These are phyloP conservation scores for Brachystomella parvula DNA, from an alignment of 1,140 invertebrate genomes.

Conservation along the genomic window DNA sequence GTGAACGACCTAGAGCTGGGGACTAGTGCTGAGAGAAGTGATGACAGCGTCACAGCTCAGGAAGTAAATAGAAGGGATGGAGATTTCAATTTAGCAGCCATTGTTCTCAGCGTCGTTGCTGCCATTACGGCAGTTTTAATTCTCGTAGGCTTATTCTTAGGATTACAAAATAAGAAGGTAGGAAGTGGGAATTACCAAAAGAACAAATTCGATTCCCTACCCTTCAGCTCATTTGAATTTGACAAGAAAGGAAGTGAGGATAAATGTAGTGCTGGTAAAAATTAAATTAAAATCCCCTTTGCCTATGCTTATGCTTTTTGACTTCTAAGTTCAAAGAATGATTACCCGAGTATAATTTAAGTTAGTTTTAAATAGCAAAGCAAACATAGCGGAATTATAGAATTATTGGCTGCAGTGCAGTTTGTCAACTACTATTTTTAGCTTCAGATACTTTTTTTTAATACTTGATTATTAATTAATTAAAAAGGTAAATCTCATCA, in stretches of 20 bases:
- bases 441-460: too few species aligned
- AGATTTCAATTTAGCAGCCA: conserved; percentile 25
- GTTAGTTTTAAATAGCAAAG: too few species aligned
- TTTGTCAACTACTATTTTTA: too few species aligned
- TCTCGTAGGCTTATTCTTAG: conserved; percentile 30
- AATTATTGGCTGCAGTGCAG: too few species aligned
- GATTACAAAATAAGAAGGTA: conserved; percentile 31
- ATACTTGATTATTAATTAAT: too few species aligned
- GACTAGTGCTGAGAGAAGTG: conserved; percentile 9
- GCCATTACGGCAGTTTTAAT: conserved; percentile 28
- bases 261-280: too few species aligned
- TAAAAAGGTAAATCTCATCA: too few species aligned
- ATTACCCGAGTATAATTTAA: too few species aligned
- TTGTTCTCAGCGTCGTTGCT: conserved; percentile 28
- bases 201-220: conserved; percentile 31
- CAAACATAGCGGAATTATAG: too few species aligned
- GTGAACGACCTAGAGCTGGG: conserved; percentile 17
- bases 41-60: conserved; percentile 25
- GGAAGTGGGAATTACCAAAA: conserved; percentile 28
- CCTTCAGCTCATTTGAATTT: conserved; percentile 24
- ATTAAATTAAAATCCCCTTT: too few species aligned
- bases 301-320: too few species aligned
- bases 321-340: too few species aligned
- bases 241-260: not conserved
- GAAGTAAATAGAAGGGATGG: conserved; percentile 15